These are phyloP conservation scores for Uropetala carovei DNA, from an alignment of 2,888 invertebrate species.

Conservation along the genomic window DNA sequence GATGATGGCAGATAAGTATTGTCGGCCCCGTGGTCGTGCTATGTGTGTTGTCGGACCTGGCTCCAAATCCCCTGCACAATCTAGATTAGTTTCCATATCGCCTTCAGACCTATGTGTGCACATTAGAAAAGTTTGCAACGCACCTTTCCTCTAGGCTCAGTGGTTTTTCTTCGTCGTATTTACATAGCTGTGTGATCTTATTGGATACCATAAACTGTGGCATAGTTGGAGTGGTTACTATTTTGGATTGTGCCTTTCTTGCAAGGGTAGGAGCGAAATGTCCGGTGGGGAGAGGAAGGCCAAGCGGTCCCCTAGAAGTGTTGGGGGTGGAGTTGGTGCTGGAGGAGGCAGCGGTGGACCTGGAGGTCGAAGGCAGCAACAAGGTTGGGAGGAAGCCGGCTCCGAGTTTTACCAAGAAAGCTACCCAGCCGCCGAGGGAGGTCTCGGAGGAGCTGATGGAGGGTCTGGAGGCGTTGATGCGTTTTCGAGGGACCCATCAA, in stretches of 20 bases:
- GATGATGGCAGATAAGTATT: slow-evolving; percentile 66
- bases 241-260: slow-evolving; percentile 61
- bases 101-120: slow-evolving; percentile 57
- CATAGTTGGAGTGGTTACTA: slow-evolving; percentile 43
- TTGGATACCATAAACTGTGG: neutral
- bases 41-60: slow-evolving; percentile 63
- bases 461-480: slow-evolving; percentile 81
- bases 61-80: slow-evolving; percentile 57
- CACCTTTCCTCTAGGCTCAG: slow-evolving; percentile 61
- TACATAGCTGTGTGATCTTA: slow-evolving; percentile 44
- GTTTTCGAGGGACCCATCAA: slow-evolving; percentile 84
- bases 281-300: slow-evolving; percentile 63
- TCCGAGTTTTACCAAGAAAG: slow-evolving; percentile 91
- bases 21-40: slow-evolving; percentile 62
- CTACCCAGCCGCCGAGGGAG: slow-evolving; percentile 77
- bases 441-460: slow-evolving; percentile 56
- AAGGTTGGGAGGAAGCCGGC: slow-evolving; percentile 91
- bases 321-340: slow-evolving; percentile 64
- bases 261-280: slow-evolving; percentile 64
- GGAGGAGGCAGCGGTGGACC: slow-evolving; percentile 53
- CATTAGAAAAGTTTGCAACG: slow-evolving; percentile 58
- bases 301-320: slow-evolving; percentile 62
- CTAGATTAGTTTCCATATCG: slow-evolving; percentile 55
- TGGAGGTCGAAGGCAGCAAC: slow-evolving; percentile 73
- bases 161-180: slow-evolving; percentile 7